Evolutionary conservation across 2,888 invertebrate species (phyloP).

Genomic region (Stenurella melanura): DNA sequence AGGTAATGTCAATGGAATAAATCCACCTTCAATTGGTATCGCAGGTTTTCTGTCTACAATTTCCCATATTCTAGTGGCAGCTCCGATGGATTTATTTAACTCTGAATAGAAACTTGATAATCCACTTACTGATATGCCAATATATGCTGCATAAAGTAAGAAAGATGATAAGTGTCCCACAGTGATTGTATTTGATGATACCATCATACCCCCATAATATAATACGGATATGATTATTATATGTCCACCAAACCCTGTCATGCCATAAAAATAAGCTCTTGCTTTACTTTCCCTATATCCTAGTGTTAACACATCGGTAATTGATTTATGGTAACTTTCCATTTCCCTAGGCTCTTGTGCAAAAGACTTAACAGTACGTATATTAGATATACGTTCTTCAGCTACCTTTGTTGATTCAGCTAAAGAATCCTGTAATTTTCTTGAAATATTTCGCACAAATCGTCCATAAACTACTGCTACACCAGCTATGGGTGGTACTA

Average conservation of each 20-base stretch:
- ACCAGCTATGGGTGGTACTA: constrained; percentile 93
- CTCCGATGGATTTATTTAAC: constrained; percentile 94
- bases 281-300: constrained; percentile 92
- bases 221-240: constrained; percentile 91
- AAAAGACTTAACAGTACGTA: constrained; percentile 95
- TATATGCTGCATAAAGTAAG: constrained; percentile 94
- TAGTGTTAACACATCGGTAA: constrained; percentile 83
- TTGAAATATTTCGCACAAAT: constrained; percentile 89
- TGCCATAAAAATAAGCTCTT: constrained; percentile 92
- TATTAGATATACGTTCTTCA: constrained; percentile 93
- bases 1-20: constrained; percentile 75
- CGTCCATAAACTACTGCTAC: constrained; percentile 89
- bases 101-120: constrained; percentile 96
- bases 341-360: constrained; percentile 90
- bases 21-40: constrained; percentile 86
- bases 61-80: constrained; percentile 92
- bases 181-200: constrained; percentile 84
- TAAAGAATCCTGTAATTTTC: constrained; percentile 83
- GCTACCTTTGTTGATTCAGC: constrained; percentile 81
- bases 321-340: constrained; percentile 79
- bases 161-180: constrained; percentile 96
- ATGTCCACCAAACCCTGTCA: constrained; percentile 93
- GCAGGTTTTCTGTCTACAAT: constrained; percentile 87
- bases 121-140: constrained; percentile 92
- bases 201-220: constrained; percentile 94